Conservation (phyloP, 1,140 invertebrate genomes). For the Globodera ellingtonae region DNA sequence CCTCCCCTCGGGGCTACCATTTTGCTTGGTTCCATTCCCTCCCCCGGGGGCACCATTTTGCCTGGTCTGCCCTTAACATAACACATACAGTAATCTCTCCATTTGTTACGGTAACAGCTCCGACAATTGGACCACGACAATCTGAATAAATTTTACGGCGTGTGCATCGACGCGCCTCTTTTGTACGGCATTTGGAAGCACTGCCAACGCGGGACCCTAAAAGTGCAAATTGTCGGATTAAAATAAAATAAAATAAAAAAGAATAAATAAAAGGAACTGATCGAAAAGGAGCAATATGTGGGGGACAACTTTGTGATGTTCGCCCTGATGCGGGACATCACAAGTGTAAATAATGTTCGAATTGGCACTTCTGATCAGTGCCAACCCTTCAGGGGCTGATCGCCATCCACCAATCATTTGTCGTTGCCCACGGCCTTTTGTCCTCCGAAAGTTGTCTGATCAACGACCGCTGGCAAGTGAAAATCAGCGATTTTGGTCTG, state of each 20-base stretch:
- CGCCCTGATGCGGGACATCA: slow-evolving; percentile 85
- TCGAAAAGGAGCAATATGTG: slow-evolving; percentile 89
- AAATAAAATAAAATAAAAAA: slow-evolving; percentile 91
- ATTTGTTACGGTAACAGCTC: slow-evolving; percentile 29
- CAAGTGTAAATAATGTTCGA: slow-evolving; percentile 72
- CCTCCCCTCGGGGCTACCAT: too few species aligned
- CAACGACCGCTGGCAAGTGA: slow-evolving; percentile 59
- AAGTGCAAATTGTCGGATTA: slow-evolving; percentile 81
- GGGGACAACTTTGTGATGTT: slow-evolving; percentile 91
- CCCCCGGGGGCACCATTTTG: too few species aligned
- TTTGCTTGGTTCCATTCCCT: too few species aligned
- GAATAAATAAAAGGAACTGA: slow-evolving; percentile 73
- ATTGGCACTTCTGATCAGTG: slow-evolving; percentile 71
- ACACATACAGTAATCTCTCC: too few species aligned
- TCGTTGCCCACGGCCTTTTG: slow-evolving; percentile 48
- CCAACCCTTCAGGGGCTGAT: slow-evolving; percentile 49
- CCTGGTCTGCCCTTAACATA: too few species aligned
- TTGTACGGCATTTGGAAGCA: slow-evolving; percentile 76
- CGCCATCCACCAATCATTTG: slow-evolving; percentile 49
- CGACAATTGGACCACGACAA: slow-evolving; percentile 60
- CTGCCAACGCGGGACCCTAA: slow-evolving; percentile 80
- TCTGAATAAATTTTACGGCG: slow-evolving; percentile 75
- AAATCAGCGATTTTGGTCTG: slow-evolving; percentile 50
- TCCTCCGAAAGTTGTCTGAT: slow-evolving; percentile 54
- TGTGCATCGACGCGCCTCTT: slow-evolving; percentile 56